These are phyloP conservation scores for Danio jaintianensis DNA, from an alignment of 2,797 vertebrate species.

Conservation along the genomic window DNA sequence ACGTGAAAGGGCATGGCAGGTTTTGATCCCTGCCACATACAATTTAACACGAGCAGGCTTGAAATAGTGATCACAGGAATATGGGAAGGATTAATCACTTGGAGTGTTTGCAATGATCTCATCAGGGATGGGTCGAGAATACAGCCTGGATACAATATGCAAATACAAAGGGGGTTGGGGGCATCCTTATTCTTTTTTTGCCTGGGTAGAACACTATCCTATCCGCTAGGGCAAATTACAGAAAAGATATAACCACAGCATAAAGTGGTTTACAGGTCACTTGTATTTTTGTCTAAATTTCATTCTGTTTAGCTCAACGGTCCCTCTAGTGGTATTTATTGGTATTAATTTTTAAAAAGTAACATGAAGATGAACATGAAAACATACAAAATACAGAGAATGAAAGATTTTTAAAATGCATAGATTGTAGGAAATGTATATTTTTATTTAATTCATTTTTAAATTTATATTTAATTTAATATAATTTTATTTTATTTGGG, in stretches of 20 bases:
- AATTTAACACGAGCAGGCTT: neutral
- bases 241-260: neutral
- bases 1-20: neutral
- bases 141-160: slow-evolving; percentile 1
- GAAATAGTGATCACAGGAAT: neutral
- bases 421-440: neutral
- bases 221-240: neutral
- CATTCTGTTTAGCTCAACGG: slow-evolving; percentile 6
- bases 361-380: neutral
- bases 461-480: too few relatives aligned
- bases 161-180: neutral
- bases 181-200: neutral
- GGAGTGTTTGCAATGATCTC: slow-evolving; percentile 23
- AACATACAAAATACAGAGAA: neutral
- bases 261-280: neutral
- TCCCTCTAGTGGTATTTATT: slow-evolving; percentile 29
- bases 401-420: neutral
- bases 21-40: slow-evolving; percentile 2
- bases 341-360: neutral
- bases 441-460: neutral
- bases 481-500: too few relatives aligned
- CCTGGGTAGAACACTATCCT: neutral
- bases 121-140: slow-evolving; percentile 20
- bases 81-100: slow-evolving; percentile 23
- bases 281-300: neutral